Base-by-base conservation (phyloP, 2,888 invertebrate genomes). In the Noctua fimbriata region DNA sequence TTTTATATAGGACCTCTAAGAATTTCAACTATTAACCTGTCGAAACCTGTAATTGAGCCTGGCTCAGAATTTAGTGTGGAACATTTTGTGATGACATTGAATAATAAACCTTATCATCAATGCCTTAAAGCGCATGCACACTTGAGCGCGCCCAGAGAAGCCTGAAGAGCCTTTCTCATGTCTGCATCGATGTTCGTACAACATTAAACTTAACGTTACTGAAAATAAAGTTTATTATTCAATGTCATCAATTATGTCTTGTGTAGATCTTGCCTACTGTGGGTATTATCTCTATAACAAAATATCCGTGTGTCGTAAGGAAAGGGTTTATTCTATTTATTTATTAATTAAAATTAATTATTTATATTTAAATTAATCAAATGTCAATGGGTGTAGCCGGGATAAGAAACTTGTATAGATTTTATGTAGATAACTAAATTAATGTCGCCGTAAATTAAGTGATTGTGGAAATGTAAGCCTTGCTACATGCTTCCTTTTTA, bases 281-380 rank as follows among this genome's bases (percentile, higher is more conserved):
- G 24, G 65, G 65, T 81, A 66, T 60, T 55, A 73, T 75, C 28
- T 84, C 58, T 65, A 36, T 2, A 69, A 18, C 36, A 41, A 24
- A 63, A 55, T n/a, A 82, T 66, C 44, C 9, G 49, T 49, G 24
- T 52, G 71, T 73, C 83, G 73, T 86, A 77, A 86, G 83, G 86
- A 83, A 83, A 83, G 83, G 21, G 83, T 83, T 6, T 82, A 82
- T 70, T 82, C 12, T 86, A 77, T 73, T 83, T 86, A 83, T 86
- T 83, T 63, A 77, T 72, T 81, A 73, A 71, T 81, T 85, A 44
- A 47, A 55, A 47, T 5, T 74, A 85, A 69, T 49, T 55, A 83
- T 83, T 80, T 65, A 81, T 69, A 83, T 60, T 66, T 77, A 81
- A 44, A 65, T 69, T 83, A 21, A 75, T 65, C 41, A 66, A 78